Base-by-base conservation (phyloP, 2,888 invertebrate species). In the Aphelenchoides bicaudatus region DNA sequence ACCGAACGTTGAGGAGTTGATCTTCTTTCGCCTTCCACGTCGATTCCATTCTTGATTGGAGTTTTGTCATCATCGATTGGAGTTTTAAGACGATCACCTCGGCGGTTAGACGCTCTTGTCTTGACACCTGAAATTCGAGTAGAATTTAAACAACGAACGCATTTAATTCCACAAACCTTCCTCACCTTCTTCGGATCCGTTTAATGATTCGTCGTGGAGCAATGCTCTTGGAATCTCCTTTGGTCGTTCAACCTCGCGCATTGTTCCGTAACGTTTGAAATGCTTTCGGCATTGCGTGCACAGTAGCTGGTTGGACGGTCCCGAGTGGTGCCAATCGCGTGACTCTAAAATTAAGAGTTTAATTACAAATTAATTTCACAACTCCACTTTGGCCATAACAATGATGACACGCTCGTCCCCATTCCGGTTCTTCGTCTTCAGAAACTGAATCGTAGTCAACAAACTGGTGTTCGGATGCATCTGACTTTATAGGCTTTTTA, bases 231-330 rank as follows among this genome's bases (percentile, higher is more conserved):
- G 52, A 8, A 54, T 28, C 2, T 27, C 16, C 10, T 39, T 28
- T n/a, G 55, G 55, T 27, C 43, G 27, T 23, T 81, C 79, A 19
- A 82, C 74, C 21, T 80, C 80, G 8, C 82, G 79, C 65, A 88
- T 82, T 79, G 88, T 87, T 65, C 88, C 88, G 72, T 87, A 87
- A 77, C 88, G 88, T 80, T 88, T 88, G 79, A 85, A 85, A 80
- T 87, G 86, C 37, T 86, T 81, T 53, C 88, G 84, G 80, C 88
- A 89, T 76, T 88, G 87, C 73, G 85, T 85, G 81, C 89, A 89
- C 52, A 88, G 81, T 30, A 88, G 81, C 57, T 84, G 81, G 55
- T 86, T 84, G 69, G 88, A 87, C 78, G 86, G 87, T 28, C 87
- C 87, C 21, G 86, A 86, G 71, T 87, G 85, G 78, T 87, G 86